A percentile compares a stretch with the other conserved stretches of the same genome.
These are phyloP conservation scores for Mamestra configurata DNA, from an alignment of 1,140 invertebrate species.

Conservation along the genomic window DNA sequence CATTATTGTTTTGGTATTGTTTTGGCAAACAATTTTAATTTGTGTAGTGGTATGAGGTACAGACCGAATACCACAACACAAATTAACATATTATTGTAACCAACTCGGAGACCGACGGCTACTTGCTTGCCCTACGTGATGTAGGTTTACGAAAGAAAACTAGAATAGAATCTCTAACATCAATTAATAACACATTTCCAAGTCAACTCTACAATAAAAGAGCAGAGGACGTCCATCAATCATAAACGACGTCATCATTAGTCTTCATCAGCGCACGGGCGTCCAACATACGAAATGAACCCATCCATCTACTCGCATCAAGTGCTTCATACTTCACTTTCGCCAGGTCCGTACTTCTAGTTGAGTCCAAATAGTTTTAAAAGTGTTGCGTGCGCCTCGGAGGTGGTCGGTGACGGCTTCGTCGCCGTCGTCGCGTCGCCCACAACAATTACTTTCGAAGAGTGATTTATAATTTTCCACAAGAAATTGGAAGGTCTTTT, in stretches of 20 bases:
- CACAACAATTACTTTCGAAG: conserved; percentile 32
- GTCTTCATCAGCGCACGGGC: conserved; percentile 24
- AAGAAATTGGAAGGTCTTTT: conserved; percentile 50
- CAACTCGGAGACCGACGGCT: too few relatives aligned
- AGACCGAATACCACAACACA: too few relatives aligned
- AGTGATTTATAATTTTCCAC: conserved; percentile 51
- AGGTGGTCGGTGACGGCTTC: background rate
- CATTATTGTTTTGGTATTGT: too few relatives aligned
- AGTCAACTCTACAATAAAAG: background rate
- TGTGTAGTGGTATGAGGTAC: too few relatives aligned
- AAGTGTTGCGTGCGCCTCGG: too few relatives aligned
- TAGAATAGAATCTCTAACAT: background rate
- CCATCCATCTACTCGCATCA: conserved; percentile 24
- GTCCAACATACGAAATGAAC: background rate
- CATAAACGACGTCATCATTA: conserved; percentile 35
- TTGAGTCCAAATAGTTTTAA: too few relatives aligned
- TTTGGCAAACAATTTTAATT: too few relatives aligned
- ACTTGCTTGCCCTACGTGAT: too few relatives aligned
- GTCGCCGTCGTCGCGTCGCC: background rate
- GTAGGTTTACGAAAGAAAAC: too few relatives aligned
- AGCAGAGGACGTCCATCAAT: conserved; percentile 3
- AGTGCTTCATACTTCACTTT: background rate
- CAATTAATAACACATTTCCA: background rate
- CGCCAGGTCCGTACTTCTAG: too few relatives aligned
- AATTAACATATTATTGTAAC: too few relatives aligned